Evolutionary conservation across 1,140 invertebrate species (phyloP).

Genomic region (Caenorhabditis tropicalis): DNA sequence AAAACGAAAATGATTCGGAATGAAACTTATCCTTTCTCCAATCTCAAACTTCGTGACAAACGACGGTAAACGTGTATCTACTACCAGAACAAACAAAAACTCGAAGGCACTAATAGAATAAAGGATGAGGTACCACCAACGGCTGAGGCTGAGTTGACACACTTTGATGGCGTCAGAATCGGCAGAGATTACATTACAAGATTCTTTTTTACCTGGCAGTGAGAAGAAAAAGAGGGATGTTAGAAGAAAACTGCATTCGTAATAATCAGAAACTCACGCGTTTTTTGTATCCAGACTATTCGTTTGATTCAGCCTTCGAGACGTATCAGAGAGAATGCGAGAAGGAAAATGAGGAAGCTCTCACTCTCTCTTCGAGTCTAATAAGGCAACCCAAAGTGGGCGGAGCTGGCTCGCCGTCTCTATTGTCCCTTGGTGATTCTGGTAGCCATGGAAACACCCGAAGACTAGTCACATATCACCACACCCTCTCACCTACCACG

Average conservation of each 20-base stretch:
- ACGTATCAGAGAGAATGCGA: neutral
- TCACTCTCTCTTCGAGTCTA: neutral
- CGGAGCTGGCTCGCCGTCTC: neutral
- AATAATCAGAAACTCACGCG: neutral
- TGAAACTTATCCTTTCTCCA: too few species aligned
- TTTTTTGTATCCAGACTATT: neutral
- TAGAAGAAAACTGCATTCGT: too few species aligned
- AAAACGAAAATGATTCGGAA: too few species aligned
- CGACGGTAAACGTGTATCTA: neutral
- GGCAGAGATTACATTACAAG: neutral
- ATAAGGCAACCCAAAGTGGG: conserved; percentile 12
- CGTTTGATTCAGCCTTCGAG: neutral
- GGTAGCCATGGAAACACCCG: neutral
- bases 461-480: neutral
- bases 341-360: neutral
- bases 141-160: neutral
- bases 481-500: neutral
- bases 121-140: neutral
- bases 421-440: neutral
- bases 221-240: too few species aligned
- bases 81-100: neutral
- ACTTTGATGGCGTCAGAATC: conserved; percentile 14
- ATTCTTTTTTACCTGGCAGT: too few species aligned
- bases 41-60: neutral
- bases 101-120: conserved; percentile 14